phyloP scores from a whole-genome alignment of 35 echinoderm and acorn worm species.

The Holothuria glaberrima region DNA sequence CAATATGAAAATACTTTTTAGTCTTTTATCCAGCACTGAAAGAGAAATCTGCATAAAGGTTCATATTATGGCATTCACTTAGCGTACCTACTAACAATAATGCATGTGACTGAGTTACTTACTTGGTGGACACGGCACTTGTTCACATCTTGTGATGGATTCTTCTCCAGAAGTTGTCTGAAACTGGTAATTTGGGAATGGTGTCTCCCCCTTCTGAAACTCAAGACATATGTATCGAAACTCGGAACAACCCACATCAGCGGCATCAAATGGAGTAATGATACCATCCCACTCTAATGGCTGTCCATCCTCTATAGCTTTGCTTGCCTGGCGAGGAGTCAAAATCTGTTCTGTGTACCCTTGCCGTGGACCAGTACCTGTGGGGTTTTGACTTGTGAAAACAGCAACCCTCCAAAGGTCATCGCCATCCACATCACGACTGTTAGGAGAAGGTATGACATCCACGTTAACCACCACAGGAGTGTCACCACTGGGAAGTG shows the following conservation, averaged over 20 bases:
- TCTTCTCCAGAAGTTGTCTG: conserved; percentile 48
- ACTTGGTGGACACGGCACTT: conserved; percentile 78
- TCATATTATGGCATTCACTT: no score
- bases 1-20: no score
- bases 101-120: no score
- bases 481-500: conserved; percentile 56
- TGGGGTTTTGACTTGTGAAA: conserved; percentile 68
- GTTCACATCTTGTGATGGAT: conserved; percentile 57
- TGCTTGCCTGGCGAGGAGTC: conserved; percentile 64
- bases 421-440: conserved; percentile 61
- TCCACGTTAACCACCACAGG: conserved; percentile 61
- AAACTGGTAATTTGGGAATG: conserved; percentile 80
- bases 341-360: conserved; percentile 84
- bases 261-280: conserved; percentile 77
- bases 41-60: no score
- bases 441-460: conserved; percentile 53
- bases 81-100: no score
- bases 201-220: conserved; percentile 71
- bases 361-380: conserved; percentile 67
- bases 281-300: conserved; percentile 60
- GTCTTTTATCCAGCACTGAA: no score
- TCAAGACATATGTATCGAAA: conserved; percentile 81
- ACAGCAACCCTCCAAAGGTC: conserved; percentile 79
- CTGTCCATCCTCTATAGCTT: conserved; percentile 29
- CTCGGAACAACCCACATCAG: conserved; percentile 76